phyloP scores from a whole-genome alignment of 2,888 invertebrate species.

The Agonopterix heracliana region DNA sequence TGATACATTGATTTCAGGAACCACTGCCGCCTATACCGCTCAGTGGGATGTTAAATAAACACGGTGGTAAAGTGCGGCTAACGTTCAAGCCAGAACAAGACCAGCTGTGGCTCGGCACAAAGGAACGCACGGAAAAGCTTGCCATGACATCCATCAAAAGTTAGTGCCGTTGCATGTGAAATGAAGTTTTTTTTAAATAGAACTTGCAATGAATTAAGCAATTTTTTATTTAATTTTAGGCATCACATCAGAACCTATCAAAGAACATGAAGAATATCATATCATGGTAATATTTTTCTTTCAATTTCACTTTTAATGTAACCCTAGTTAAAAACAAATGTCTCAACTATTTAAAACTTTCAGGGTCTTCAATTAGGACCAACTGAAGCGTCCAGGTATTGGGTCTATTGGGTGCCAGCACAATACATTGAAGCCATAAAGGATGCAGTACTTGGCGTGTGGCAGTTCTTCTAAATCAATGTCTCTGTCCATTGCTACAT shows the following conservation, averaged over 20 bases:
- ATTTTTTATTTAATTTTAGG: conserved; percentile 35
- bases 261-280: conserved; percentile 93
- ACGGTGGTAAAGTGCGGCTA: conserved; percentile 91
- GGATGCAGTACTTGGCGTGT: conserved; percentile 91
- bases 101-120: conserved; percentile 94
- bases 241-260: conserved; percentile 86
- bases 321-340: too few relatives aligned
- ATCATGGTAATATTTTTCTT: conserved; percentile 81
- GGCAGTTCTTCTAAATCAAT: conserved; percentile 82
- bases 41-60: conserved; percentile 93
- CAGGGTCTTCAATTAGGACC: conserved; percentile 93
- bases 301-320: too few relatives aligned
- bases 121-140: conserved; percentile 94
- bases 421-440: conserved; percentile 94
- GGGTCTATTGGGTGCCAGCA: conserved; percentile 96
- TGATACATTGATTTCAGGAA: conserved; percentile 69
- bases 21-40: conserved; percentile 87
- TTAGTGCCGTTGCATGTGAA: conserved; percentile 47
- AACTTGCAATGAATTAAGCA: background rate
- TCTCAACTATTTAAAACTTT: conserved; percentile 11
- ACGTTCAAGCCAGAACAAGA: conserved; percentile 94
- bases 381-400: conserved; percentile 93
- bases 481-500: background rate
- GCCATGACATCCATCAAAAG: conserved; percentile 93
- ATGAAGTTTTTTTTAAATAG: background rate